Evolutionary conservation across 1,140 invertebrate genomes (phyloP).

Genomic region (Papilio machaon): DNA sequence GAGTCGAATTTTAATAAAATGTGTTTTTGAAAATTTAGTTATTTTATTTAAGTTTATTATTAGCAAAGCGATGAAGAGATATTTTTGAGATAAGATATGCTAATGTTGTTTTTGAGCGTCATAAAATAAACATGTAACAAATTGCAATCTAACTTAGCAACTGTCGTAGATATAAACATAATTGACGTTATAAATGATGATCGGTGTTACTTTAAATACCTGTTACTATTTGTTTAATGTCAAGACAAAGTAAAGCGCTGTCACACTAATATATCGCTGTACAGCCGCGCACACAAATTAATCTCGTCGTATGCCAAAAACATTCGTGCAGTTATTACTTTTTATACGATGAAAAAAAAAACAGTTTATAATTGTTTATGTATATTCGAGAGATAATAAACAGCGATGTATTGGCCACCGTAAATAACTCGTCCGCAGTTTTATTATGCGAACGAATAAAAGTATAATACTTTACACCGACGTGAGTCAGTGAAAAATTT

Average conservation of each 20-base stretch:
- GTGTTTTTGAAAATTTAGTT: too few relatives aligned
- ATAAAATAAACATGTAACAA: constrained; percentile 22
- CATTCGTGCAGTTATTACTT: constrained; percentile 32
- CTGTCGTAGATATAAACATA: not conserved
- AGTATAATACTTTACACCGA: constrained; percentile 18
- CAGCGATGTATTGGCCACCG: constrained; percentile 20
- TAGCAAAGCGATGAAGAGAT: not conserved
- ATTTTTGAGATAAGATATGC: not conserved
- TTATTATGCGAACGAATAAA: constrained; percentile 26
- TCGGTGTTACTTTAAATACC: constrained; percentile 27
- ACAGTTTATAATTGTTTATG: constrained; percentile 36
- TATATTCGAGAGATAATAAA: constrained; percentile 25
- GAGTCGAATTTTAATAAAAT: not conserved
- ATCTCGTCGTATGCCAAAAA: constrained; percentile 23
- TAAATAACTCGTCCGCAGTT: constrained; percentile 35
- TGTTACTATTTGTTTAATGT: constrained; percentile 35
- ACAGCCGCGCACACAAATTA: constrained; percentile 38
- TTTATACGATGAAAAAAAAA: constrained; percentile 34
- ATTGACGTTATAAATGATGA: constrained; percentile 30
- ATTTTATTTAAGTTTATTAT: too few relatives aligned
- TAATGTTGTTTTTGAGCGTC: not conserved
- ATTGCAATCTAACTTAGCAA: constrained; percentile 23
- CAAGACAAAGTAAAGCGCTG: constrained; percentile 33
- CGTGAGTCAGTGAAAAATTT: constrained; percentile 35
- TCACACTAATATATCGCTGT: constrained; percentile 23